A percentile compares a stretch with the other conserved stretches of the same genome.
Evolutionary conservation across 2,797 vertebrate species (phyloP).

Genomic region (Monodelphis domestica): DNA sequence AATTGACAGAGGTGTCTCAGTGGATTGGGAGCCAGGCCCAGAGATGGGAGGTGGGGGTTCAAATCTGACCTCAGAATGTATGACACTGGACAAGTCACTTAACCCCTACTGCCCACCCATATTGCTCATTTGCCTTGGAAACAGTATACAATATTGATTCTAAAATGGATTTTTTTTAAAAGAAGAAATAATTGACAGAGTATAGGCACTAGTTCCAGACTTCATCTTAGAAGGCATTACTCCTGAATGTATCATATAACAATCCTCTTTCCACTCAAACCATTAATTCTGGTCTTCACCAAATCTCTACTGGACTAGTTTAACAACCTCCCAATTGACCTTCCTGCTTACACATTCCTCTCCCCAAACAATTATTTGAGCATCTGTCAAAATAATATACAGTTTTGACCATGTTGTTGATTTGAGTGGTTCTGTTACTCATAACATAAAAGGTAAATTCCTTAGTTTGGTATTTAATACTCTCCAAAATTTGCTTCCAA

Average conservation of each 20-base stretch:
- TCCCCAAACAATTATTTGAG: neutral
- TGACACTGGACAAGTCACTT: no score
- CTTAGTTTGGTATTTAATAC: neutral
- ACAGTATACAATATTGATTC: no score
- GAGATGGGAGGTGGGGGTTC: no score
- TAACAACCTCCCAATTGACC: neutral
- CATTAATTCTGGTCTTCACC: neutral
- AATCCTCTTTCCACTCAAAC: neutral
- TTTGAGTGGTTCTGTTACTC: neutral
- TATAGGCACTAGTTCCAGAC: neutral
- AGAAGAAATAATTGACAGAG: neutral
- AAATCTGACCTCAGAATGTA: no score
- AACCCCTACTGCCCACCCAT: no score
- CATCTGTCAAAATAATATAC: neutral
- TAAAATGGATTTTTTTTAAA: no score
- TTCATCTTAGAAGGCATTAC: neutral
- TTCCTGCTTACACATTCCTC: neutral
- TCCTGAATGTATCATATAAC: neutral
- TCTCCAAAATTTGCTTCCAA: neutral
- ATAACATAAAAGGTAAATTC: neutral
- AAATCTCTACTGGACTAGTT: neutral
- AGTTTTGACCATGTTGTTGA: neutral
- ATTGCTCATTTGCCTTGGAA: no score
- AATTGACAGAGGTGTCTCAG: no score
- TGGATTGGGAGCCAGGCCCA: no score